Evolutionary conservation across 2,888 invertebrate genomes (phyloP).

Genomic region (Drosophila ustulata): DNA sequence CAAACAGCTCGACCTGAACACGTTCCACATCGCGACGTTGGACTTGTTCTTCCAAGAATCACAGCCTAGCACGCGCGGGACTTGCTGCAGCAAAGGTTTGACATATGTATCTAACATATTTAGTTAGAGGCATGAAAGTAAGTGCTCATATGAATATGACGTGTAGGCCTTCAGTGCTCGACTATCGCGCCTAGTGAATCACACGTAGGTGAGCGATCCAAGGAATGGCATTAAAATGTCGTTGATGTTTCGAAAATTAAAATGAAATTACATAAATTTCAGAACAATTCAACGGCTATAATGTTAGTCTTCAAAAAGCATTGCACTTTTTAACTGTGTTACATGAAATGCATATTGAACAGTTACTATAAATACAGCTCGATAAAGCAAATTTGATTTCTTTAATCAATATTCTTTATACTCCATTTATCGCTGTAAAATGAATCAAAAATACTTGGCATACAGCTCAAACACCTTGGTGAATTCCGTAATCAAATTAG

Average conservation of each 20-base stretch:
- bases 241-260: constrained; percentile 52
- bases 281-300: not conserved
- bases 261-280: constrained; percentile 63
- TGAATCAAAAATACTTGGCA: constrained; percentile 39
- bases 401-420: not conserved
- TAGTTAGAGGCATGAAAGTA: constrained; percentile 5
- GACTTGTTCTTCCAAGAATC: constrained; percentile 71
- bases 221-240: constrained; percentile 53
- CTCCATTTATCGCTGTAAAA: not conserved
- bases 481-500: constrained; percentile 71
- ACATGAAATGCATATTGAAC: not conserved
- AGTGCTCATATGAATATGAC: constrained; percentile 57
- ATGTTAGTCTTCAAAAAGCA: not conserved
- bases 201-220: constrained; percentile 55
- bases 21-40: constrained; percentile 58
- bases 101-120: not conserved
- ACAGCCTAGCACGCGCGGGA: constrained; percentile 72
- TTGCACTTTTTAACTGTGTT: not conserved
- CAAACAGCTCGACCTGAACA: constrained; percentile 56
- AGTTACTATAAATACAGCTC: not conserved
- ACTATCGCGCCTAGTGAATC: constrained; percentile 57
- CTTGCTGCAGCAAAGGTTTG: not conserved
- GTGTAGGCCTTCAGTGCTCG: constrained; percentile 14
- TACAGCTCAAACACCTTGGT: constrained; percentile 52
- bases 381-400: not conserved